These are phyloP conservation scores for Paracentrotus lividus DNA, from an alignment of 53 echinoderm and acorn worm species.

Conservation along the genomic window DNA sequence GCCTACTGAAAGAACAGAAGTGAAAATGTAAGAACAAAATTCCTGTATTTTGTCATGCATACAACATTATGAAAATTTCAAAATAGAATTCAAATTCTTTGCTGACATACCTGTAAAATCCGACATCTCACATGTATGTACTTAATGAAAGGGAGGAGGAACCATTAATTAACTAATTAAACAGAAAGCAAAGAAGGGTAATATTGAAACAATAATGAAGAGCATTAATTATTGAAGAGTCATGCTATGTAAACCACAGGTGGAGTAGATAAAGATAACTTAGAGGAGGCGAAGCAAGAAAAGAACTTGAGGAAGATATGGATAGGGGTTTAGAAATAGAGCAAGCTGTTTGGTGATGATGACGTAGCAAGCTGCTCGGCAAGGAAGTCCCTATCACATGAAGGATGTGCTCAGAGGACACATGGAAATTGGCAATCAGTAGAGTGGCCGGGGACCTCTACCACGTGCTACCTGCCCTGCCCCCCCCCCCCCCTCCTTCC, in stretches of 20 bases:
- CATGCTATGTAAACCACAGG: background rate
- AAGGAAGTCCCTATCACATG: slow-evolving; percentile 60
- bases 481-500: slow-evolving; percentile 11
- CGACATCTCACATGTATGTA: background rate
- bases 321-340: background rate
- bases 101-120: background rate
- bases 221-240: background rate
- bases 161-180: background rate
- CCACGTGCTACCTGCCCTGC: slow-evolving; percentile 17
- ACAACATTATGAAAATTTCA: background rate
- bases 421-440: slow-evolving; percentile 63
- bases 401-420: slow-evolving; percentile 21
- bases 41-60: no score
- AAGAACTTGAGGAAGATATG: background rate
- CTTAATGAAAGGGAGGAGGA: background rate
- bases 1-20: background rate
- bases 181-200: background rate
- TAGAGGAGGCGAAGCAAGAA: background rate
- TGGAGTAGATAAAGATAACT: background rate
- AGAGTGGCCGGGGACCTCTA: slow-evolving; percentile 1
- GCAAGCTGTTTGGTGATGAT: background rate
- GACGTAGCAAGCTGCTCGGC: background rate
- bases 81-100: background rate
- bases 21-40: no score
- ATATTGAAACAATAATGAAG: background rate